phyloP scores from a whole-genome alignment of 2,797 vertebrate genomes.

The Coranthus polyacanthus region DNA sequence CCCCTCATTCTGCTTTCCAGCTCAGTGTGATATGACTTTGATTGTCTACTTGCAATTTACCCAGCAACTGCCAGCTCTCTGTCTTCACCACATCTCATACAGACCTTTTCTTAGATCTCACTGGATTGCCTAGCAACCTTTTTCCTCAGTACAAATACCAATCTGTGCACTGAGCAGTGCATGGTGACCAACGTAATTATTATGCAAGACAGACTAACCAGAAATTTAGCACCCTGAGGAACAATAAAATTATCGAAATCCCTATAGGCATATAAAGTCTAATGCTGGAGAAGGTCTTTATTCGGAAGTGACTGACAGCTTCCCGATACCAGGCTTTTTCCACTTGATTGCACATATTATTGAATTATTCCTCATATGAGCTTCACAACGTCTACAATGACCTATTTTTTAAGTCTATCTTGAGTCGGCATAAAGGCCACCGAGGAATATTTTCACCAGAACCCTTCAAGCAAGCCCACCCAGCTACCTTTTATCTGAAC shows the following conservation, averaged over 20 bases:
- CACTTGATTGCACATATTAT: neutral
- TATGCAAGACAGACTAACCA: conserved; percentile 47
- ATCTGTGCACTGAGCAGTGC: conserved; percentile 55
- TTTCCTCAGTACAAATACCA: conserved; percentile 69
- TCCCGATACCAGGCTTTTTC: neutral
- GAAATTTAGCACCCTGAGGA: conserved; percentile 30
- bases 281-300: neutral
- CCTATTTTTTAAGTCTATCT: conserved; percentile 27
- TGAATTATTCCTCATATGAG: conserved; percentile 11
- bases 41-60: conserved; percentile 77
- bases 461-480: conserved; percentile 22
- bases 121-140: conserved; percentile 83
- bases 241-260: conserved; percentile 12
- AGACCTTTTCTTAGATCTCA: conserved; percentile 77
- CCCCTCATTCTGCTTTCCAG: conserved; percentile 48
- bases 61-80: conserved; percentile 72
- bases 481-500: conserved; percentile 18
- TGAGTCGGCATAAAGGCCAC: conserved; percentile 30
- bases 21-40: conserved; percentile 73
- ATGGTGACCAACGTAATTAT: conserved; percentile 61
- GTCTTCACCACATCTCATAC: conserved; percentile 71
- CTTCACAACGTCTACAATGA: conserved; percentile 33
- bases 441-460: conserved; percentile 34
- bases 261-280: neutral
- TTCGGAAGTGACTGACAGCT: conserved; percentile 2